These are phyloP conservation scores for Isoperla grammatica DNA, from an alignment of 2,888 invertebrate genomes.

Conservation along the genomic window DNA sequence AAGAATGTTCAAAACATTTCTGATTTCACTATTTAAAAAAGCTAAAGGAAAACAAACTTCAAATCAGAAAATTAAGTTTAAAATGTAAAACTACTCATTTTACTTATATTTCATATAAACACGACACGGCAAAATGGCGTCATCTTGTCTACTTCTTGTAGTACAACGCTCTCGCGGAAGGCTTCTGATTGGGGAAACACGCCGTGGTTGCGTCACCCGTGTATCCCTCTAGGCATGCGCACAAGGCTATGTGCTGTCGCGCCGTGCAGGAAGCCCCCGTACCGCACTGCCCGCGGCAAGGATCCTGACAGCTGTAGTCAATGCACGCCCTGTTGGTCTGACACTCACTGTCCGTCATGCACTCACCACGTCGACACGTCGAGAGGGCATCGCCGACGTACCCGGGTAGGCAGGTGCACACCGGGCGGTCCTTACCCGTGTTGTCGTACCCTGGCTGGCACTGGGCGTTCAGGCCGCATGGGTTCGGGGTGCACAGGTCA, in stretches of 20 bases:
- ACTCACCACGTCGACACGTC: constrained; percentile 72
- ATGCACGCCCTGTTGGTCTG: constrained; percentile 69
- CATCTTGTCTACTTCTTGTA: no score
- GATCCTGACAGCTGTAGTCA: constrained; percentile 56
- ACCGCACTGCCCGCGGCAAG: constrained; percentile 35
- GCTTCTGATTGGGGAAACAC: constrained; percentile 30
- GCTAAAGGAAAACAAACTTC: no score
- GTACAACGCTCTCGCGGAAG: constrained; percentile 2
- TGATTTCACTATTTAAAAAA: no score
- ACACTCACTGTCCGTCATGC: constrained; percentile 70
- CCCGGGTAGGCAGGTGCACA: constrained; percentile 75
- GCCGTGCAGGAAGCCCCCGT: constrained; percentile 33
- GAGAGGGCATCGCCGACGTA: constrained; percentile 71
- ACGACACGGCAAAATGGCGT: no score
- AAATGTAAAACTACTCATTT: no score
- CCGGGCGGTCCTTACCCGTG: constrained; percentile 73
- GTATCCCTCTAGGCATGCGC: constrained; percentile 32
- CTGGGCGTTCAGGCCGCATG: constrained; percentile 72
- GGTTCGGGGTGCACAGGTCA: constrained; percentile 80
- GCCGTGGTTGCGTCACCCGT: constrained; percentile 35
- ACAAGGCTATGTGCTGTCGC: constrained; percentile 29
- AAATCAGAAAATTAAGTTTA: no score
- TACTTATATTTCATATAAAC: no score
- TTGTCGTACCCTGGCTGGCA: constrained; percentile 81
- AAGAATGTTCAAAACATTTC: no score